Base-by-base conservation (phyloP, 2,888 invertebrate species). In the Leptinotarsa rubiginosa region DNA sequence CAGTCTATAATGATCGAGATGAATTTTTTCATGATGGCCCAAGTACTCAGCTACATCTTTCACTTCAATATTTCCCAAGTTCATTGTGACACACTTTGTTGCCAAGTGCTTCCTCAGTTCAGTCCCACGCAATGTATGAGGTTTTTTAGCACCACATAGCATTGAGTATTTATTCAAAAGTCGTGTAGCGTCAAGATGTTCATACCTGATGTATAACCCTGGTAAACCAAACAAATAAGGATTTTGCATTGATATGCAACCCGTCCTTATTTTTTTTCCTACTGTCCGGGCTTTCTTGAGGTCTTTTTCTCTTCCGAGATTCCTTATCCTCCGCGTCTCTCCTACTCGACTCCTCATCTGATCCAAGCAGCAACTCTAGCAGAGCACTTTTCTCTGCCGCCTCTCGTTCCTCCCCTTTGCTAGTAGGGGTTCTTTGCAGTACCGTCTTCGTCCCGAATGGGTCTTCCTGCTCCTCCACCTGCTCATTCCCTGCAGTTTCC, bases 41-140 rank as follows among this genome's bases (percentile, higher is more conserved):
- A 72, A 20, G 22, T 64, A 68, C 2, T 72, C 68, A 15, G 73
- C 73, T 25, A 73, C 62, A 69, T 73, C 59, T 54, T 69, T 69
- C 25, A 73, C 1, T 65, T 73, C 73, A 10, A 56, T n/a, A 54
- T 65, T n/a, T n/a, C 3, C 65, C 52, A 73, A 54, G 56, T 73
- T 65, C 65, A 69, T 65, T 47, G 73, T 69, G 22, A 31, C 56
- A 69, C 69, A 73, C 54, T 69, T 69, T 69, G 69, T 64, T n/a
- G 73, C 69, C 41, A 73, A 54, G 65, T 73, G 70, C 18, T 74
- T 73, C 5, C 73, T 16, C 7, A 73, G 69, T 65, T 69, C 65
- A 56, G 56, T 73, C 10, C 70, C 70, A 41, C 54, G 31, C 52
- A 65, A 66, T 15, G 65, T 69, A 16, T 73, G 15, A 25, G 73